Base-by-base conservation (phyloP, 92 coral and sea anemone genomes). In the Zoanthus solanderi region DNA sequence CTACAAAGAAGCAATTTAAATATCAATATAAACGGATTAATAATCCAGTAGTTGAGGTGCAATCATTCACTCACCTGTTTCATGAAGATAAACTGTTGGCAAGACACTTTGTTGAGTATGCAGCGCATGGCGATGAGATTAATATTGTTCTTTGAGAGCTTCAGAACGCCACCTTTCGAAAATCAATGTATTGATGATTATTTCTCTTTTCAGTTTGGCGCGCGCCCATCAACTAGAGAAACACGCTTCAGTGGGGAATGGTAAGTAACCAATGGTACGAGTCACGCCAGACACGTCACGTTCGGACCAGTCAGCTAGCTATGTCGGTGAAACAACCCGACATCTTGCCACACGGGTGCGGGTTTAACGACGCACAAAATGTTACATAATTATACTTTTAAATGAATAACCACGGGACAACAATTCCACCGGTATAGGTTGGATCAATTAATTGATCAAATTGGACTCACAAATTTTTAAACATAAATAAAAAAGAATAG, bases 201-300 rank as follows among this genome's bases (percentile, higher is more conserved):
- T 78, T 79, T 60, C 60, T 63, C 12, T 37, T 78, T 80, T 80
- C 85, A 81, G 85, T 81, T 81, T 81, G 85, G 85, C 85, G 85
- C 85, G 85, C 75, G 85, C 85, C 85, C 16, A 81, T 81, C 85
- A 81, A 60, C 85, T 81, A 75, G 85, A 81, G 75, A 46, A 63
- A 23, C 68, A n/a, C 7, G 46, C 75, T 61, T 32, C 29, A 34
- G 47, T 67, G 23, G 85, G 85, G 75, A n/a, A 12, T 61, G 85
- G 85, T 65, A 46, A 46, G 85, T 65, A 77, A 4, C 0, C 7
- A 63, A 63, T 50, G 56, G 12, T 50, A 37, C 56, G 9, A 9
- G 31, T 63, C 69, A 63, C 69, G 69, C 69, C 67, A 63, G 69
- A 0, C 42, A 37, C 42, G 42, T 37, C 42, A 37, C 42, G 42